phyloP scores from a whole-genome alignment of 53 echinoderm and acorn worm genomes.

The Zoroaster sp. region DNA sequence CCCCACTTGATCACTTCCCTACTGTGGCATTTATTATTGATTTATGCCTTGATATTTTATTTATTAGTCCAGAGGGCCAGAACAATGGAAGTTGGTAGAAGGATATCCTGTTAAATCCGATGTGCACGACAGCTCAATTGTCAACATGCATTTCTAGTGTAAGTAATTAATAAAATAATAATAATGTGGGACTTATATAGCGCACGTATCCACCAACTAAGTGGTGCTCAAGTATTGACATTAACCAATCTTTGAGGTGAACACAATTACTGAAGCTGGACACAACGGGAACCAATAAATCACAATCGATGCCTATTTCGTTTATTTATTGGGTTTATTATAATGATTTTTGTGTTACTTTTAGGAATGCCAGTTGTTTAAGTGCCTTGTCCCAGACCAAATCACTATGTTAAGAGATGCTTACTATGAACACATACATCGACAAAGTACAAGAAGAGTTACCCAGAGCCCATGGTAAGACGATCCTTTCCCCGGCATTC shows the following conservation, averaged over 20 bases:
- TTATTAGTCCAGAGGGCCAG: background rate
- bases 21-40: background rate
- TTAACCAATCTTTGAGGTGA: no score
- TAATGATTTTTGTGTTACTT: background rate
- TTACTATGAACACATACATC: slow-evolving; percentile 80
- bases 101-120: slow-evolving; percentile 68
- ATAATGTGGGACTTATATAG: no score
- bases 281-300: no score
- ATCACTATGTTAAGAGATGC: slow-evolving; percentile 66
- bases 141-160: slow-evolving; percentile 56
- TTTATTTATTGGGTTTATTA: background rate
- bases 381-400: slow-evolving; percentile 56
- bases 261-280: no score
- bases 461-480: slow-evolving; percentile 84
- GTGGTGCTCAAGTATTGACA: no score
- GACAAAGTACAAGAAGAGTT: slow-evolving; percentile 86
- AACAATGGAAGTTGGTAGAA: slow-evolving; percentile 76
- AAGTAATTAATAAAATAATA: no score
- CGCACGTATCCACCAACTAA: no score
- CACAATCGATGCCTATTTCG: no score
- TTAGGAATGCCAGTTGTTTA: slow-evolving; percentile 71
- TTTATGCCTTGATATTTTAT: background rate
- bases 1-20: background rate
- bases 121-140: slow-evolving; percentile 59
- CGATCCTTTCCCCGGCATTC: no score